Base-by-base conservation (phyloP, 2,113 vertebrate genomes). In the Nettapus auritus region DNA sequence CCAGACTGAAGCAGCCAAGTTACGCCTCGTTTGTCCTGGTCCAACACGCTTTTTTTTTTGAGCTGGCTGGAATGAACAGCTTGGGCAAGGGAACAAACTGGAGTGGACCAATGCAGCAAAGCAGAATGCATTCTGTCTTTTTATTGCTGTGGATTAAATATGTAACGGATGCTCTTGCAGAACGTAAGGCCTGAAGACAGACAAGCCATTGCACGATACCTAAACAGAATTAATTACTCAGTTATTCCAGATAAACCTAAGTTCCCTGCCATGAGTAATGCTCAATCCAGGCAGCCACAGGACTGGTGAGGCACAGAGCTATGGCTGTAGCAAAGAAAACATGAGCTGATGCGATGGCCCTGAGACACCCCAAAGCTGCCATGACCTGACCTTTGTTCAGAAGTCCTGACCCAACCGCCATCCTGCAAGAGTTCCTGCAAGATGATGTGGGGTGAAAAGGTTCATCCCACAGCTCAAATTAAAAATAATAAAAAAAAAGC, bases 181-280 rank as follows among this genome's bases (percentile, higher is more conserved):
- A 82, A 87, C 78, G 52, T 68, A 93, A 80, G 84, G 93, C 94
- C 84, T 52, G 77, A 88, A 96, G 92, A 90, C 4, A 96, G 94
- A 94, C 93, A 92, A 95, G 86, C 44, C 80, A 75, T 28, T 89
- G 89, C 77, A 82, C 68, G 73, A 90, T 93, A 95, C 86, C 94
- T 96, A 96, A 94, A 90, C 77, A 90, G 93, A 92, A 71, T 95
- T 96, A 97, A 96, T 97, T 92, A 94, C 94, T 84, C 91, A 90
- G 82, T 96, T 96, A 96, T 92, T 96, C 77, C 86, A 93, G 95
- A 97, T 96, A 95, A 94, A 95, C 93, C 96, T 97, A 97, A 97
- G 1, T 79, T 86, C 81, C 89, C 69, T 57, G 74, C 48, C 66
- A 93, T 96, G 89, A 94, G 96, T 97, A 89, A 97, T 96, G 90